Conservation (phyloP, 2,113 vertebrate genomes). For the Platycercus adscitus region DNA sequence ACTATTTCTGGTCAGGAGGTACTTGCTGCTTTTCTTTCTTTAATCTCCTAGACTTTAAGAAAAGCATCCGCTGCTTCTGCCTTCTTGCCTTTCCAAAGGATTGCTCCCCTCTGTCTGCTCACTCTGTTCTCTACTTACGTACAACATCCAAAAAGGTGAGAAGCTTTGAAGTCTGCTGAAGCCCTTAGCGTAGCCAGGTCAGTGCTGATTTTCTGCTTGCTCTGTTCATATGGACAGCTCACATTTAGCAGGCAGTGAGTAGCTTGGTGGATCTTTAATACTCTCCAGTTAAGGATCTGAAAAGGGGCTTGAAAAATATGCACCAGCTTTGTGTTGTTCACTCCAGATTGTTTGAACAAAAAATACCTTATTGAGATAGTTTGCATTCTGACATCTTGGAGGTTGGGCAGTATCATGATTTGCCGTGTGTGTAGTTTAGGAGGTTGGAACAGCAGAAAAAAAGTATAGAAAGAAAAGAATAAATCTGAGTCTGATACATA, state of each 20-base stretch:
- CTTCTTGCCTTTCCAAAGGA: not conserved
- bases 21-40: not conserved
- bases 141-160: not conserved
- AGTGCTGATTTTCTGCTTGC: not conserved
- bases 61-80: not conserved
- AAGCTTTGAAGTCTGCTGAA: not conserved
- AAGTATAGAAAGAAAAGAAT: not conserved
- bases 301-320: not conserved
- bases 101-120: fast-evolving
- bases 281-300: not conserved
- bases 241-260: not conserved
- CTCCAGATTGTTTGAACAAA: not conserved
- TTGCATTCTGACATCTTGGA: not conserved
- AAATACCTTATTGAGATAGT: not conserved
- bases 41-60: not conserved
- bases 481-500: not conserved
- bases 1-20: not conserved
- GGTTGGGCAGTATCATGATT: not conserved
- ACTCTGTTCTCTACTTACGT: fast-evolving
- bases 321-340: fast-evolving
- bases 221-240: fast-evolving
- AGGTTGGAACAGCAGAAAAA: not conserved
- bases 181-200: fast-evolving
- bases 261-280: not conserved
- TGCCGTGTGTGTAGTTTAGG: not conserved